Conservation (phyloP, 2,113 vertebrate genomes). For the Sarotherodon lohbergeri region DNA sequence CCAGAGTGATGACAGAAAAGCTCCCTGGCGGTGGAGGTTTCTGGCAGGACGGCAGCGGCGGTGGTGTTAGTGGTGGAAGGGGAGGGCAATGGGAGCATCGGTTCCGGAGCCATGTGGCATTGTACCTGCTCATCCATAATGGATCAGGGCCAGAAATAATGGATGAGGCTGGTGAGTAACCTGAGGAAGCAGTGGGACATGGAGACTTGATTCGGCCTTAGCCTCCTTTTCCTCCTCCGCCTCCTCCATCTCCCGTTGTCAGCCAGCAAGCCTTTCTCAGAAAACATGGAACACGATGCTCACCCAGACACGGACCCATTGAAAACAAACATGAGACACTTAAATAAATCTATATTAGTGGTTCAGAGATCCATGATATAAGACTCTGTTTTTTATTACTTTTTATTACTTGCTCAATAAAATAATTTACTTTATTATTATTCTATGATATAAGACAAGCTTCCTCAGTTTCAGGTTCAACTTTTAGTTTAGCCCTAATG, state of each 20-base stretch:
- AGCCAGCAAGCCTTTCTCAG: constrained; percentile 31
- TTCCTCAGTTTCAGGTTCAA: neutral
- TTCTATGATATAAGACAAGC: neutral
- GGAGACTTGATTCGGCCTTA: constrained; percentile 52
- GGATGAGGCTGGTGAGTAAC: constrained; percentile 74
- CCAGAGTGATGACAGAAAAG: constrained; percentile 4
- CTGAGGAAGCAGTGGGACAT: constrained; percentile 68
- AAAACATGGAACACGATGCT: constrained; percentile 50
- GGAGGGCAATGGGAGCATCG: constrained; percentile 26
- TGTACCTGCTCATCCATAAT: constrained; percentile 74
- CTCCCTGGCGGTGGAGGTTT: constrained; percentile 7
- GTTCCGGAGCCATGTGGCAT: constrained; percentile 55
- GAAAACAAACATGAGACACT: constrained; percentile 45
- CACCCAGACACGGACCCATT: neutral
- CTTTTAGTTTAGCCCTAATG: neutral
- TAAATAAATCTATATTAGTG: constrained; percentile 21
- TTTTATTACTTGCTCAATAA: neutral
- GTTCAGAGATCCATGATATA: neutral
- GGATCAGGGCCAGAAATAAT: constrained; percentile 72
- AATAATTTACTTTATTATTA: neutral
- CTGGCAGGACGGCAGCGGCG: neutral
- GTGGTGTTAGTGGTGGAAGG: constrained; percentile 22
- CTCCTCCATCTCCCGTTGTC: constrained; percentile 27
- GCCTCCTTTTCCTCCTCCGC: constrained; percentile 48
- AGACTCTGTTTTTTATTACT: neutral